A percentile compares a stretch with the other conserved stretches of the same genome.
Evolutionary conservation across 2,113 vertebrate species (phyloP).

Genomic region (Centropus unirufus): DNA sequence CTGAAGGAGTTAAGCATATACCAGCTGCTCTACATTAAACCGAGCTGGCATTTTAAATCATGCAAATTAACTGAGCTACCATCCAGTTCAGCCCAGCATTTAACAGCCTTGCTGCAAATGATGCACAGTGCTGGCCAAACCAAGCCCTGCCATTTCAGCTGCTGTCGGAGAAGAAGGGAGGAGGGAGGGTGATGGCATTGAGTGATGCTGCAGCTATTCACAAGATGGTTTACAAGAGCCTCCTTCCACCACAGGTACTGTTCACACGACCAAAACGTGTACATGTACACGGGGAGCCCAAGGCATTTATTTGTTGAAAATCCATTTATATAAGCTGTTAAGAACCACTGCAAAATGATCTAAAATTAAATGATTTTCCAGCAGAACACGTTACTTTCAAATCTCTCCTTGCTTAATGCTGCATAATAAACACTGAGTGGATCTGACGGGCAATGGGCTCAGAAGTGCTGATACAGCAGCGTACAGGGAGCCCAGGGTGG

Average conservation of each 20-base stretch:
- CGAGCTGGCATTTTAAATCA: constrained; percentile 71
- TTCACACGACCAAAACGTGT: not conserved
- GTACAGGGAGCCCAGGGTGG: not conserved
- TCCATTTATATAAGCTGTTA: not conserved
- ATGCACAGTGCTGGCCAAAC: not conserved
- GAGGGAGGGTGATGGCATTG: constrained; percentile 1
- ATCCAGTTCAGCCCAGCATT: constrained; percentile 44
- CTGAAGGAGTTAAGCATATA: constrained; percentile 54
- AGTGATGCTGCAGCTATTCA: not conserved
- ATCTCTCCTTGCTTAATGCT: not conserved
- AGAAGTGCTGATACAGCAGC: not conserved
- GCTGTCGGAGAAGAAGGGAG: not conserved
- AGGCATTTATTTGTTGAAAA: not conserved
- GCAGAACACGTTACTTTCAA: not conserved
- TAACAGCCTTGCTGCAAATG: constrained; percentile 2
- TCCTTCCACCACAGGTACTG: not conserved
- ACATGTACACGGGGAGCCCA: not conserved
- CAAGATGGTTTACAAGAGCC: not conserved
- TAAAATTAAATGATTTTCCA: not conserved
- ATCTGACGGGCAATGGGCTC: not conserved
- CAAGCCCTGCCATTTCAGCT: constrained; percentile 50
- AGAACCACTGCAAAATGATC: not conserved
- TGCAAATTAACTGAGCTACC: constrained; percentile 65
- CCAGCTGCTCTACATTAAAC: constrained; percentile 74
- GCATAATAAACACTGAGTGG: not conserved